These are phyloP conservation scores for Micoletzkya japonica DNA, from an alignment of 2,888 invertebrate genomes.

Conservation along the genomic window DNA sequence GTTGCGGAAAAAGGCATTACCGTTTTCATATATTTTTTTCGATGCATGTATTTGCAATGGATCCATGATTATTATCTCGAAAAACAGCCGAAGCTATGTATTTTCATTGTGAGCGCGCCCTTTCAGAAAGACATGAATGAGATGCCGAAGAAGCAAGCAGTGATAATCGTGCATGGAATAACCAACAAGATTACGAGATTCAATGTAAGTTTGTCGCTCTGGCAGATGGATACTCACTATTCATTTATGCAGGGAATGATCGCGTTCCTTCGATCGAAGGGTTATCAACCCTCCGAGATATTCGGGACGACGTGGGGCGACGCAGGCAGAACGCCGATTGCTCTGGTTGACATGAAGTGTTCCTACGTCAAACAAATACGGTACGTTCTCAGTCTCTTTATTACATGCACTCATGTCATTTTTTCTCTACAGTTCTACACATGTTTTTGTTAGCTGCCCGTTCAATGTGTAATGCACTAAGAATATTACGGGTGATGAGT, in stretches of 20 bases:
- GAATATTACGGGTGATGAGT: too few species aligned
- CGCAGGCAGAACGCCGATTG: conserved; percentile 57
- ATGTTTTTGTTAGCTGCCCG: too few species aligned
- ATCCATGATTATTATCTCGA: background rate
- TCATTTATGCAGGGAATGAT: conserved; percentile 41
- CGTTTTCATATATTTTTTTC: too few species aligned
- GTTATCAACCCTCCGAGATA: conserved; percentile 52
- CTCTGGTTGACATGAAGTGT: conserved; percentile 61
- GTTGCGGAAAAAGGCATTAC: too few species aligned
- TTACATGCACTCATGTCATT: too few species aligned
- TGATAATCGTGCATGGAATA: conserved; percentile 61
- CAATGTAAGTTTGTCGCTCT: conserved; percentile 34
- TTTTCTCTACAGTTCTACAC: too few species aligned
- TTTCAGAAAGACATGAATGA: conserved; percentile 21
- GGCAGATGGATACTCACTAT: conserved; percentile 25
- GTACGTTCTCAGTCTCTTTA: conserved; percentile 29
- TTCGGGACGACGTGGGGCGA: conserved; percentile 63
- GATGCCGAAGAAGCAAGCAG: conserved; percentile 46
- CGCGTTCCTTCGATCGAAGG: conserved; percentile 44
- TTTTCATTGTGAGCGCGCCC: background rate
- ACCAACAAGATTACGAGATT: conserved; percentile 59
- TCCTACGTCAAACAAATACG: conserved; percentile 60
- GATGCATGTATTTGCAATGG: too few species aligned
- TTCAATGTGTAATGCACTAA: too few species aligned
- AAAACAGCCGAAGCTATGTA: background rate